Evolutionary conservation across 2,113 vertebrate genomes (phyloP).

Genomic region (Psittacus erithacus): DNA sequence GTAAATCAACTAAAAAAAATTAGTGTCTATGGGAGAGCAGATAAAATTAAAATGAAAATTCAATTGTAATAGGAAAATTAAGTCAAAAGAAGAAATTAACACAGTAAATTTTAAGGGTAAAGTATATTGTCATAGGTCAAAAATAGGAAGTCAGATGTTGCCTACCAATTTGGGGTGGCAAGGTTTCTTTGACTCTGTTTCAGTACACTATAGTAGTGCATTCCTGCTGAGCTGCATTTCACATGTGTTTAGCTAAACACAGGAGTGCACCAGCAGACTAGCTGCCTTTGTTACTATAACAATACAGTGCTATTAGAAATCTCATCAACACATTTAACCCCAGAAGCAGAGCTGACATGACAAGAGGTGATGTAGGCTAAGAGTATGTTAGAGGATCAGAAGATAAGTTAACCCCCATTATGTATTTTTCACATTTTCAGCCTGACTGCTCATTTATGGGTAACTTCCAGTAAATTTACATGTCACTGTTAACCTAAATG

Average conservation of each 20-base stretch:
- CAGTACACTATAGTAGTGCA: fast-evolving
- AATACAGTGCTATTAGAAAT: not conserved
- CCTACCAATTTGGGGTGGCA: not conserved
- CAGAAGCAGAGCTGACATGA: not conserved
- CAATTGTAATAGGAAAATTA: not conserved
- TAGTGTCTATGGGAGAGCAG: not conserved
- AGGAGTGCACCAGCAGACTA: not conserved
- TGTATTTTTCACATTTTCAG: not conserved
- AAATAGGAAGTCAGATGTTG: not conserved
- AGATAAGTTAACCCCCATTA: not conserved
- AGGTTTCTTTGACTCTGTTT: not conserved
- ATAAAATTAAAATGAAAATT: not conserved
- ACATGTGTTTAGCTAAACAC: not conserved
- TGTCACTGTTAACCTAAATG: not conserved
- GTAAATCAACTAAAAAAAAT: not conserved
- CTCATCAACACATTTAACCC: not conserved
- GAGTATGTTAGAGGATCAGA: not conserved
- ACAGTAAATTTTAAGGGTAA: not conserved
- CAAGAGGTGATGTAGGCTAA: not conserved
- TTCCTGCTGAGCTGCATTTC: not conserved
- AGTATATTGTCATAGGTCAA: not conserved
- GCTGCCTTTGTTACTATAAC: not conserved
- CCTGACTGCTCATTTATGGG: not conserved
- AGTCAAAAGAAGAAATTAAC: not conserved
- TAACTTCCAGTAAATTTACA: not conserved